phyloP scores from a whole-genome alignment of 2,113 vertebrate genomes.

The Hymenochirus boettgeri region DNA sequence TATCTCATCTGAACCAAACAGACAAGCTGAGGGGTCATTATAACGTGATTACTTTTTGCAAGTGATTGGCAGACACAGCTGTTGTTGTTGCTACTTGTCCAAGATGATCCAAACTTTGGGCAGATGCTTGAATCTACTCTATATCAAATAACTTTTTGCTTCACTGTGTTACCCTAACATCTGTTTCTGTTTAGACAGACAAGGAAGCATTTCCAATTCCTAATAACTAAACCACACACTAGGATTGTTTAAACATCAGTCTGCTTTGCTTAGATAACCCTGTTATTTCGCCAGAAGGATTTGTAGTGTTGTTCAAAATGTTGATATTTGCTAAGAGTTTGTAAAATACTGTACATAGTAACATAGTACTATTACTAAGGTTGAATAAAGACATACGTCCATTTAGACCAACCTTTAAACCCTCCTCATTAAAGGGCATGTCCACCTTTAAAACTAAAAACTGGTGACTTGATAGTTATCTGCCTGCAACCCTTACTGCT shows the following conservation, averaged over 20 bases:
- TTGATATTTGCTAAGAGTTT: slow-evolving; percentile 47
- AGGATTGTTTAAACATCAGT: slow-evolving; percentile 55
- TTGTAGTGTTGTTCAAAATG: slow-evolving; percentile 50
- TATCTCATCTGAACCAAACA: slow-evolving; percentile 15
- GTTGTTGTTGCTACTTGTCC: slow-evolving; percentile 45
- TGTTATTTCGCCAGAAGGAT: slow-evolving; percentile 51
- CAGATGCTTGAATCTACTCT: slow-evolving; percentile 69
- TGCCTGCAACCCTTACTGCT: no score
- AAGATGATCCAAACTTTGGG: slow-evolving; percentile 50
- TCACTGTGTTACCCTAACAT: slow-evolving; percentile 57
- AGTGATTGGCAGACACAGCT: slow-evolving; percentile 61
- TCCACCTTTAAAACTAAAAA: no score
- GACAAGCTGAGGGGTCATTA: not conserved
- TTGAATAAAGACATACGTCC: no score
- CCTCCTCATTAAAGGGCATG: no score
- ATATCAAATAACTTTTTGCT: slow-evolving; percentile 47
- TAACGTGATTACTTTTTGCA: not conserved
- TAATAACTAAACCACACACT: slow-evolving; percentile 49
- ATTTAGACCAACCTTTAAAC: no score
- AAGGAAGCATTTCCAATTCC: not conserved
- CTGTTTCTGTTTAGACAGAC: slow-evolving; percentile 68
- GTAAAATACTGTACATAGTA: no score
- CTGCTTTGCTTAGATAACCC: slow-evolving; percentile 55
- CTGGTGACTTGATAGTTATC: no score
- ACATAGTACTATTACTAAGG: no score